Conservation (phyloP, 2,113 vertebrate species). For the Acanthochromis polyacanthus region DNA sequence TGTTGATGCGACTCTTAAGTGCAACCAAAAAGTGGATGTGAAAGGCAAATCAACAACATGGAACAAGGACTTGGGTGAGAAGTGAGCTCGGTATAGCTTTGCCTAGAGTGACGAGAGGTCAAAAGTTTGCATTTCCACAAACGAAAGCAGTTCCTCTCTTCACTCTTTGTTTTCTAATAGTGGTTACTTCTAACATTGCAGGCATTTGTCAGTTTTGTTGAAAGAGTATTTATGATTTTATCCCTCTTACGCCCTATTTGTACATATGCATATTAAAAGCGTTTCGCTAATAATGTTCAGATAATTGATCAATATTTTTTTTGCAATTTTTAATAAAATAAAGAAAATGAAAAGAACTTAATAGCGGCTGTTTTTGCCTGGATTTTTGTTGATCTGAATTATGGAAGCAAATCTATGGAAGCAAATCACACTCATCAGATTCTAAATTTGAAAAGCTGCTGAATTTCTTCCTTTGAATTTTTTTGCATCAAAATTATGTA, state of each 20-base stretch:
- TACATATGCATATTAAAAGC: constrained; percentile 83
- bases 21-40: constrained; percentile 17
- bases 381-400: background rate
- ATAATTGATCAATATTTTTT: constrained; percentile 72
- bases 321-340: constrained; percentile 86
- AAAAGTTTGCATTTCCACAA: constrained; percentile 26
- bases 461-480: no score
- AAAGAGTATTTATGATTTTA: constrained; percentile 79
- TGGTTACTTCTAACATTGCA: constrained; percentile 47
- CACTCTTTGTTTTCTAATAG: constrained; percentile 30
- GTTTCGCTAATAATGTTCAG: constrained; percentile 76
- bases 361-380: background rate
- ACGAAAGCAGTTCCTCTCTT: constrained; percentile 30
- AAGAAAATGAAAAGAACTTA: constrained; percentile 63
- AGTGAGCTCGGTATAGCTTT: constrained; percentile 25
- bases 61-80: constrained; percentile 34
- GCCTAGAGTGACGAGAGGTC: constrained; percentile 28
- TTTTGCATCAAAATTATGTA: no score
- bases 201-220: constrained; percentile 61
- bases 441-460: no score
- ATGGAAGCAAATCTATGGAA: no score
- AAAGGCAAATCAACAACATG: constrained; percentile 17
- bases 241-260: constrained; percentile 71
- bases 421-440: no score
- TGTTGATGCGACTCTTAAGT: constrained; percentile 12